Percentiles rank a stretch among this genome's conserved stretches.
These are phyloP conservation scores for Hipposideros armiger DNA, from an alignment of 2,113 vertebrate genomes.

Conservation along the genomic window DNA sequence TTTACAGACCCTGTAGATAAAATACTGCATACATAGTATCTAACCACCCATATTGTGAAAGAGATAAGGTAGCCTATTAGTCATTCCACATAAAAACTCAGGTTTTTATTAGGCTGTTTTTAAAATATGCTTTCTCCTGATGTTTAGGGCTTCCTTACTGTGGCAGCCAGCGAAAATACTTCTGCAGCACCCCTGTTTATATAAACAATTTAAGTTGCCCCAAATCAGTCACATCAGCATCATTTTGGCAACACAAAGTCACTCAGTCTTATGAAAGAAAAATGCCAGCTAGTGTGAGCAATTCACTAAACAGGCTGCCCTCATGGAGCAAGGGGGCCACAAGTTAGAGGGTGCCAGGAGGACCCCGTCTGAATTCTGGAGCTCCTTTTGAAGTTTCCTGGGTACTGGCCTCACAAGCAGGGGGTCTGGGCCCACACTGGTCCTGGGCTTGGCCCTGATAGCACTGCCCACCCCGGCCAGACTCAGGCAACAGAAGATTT, in stretches of 20 bases:
- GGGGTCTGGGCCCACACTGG: rapidly evolving
- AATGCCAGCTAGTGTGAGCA: background rate
- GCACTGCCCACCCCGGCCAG: too few species aligned
- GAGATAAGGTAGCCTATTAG: background rate
- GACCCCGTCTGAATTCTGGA: background rate
- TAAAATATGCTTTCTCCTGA: background rate
- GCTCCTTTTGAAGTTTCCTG: background rate
- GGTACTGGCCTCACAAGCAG: too few species aligned
- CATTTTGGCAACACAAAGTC: background rate
- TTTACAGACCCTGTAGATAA: background rate
- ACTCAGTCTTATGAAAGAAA: background rate
- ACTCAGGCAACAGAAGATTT: background rate
- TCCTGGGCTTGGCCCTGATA: background rate
- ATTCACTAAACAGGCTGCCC: background rate
- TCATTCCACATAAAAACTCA: background rate
- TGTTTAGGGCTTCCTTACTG: background rate
- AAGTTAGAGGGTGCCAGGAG: background rate
- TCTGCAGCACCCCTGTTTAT: background rate
- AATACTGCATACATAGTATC: background rate
- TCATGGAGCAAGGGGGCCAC: background rate
- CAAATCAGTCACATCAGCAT: background rate
- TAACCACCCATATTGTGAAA: background rate
- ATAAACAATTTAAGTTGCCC: background rate
- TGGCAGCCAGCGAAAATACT: background rate
- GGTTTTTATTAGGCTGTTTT: background rate